These are phyloP conservation scores for Mellilla xanthometata DNA, from an alignment of 2,888 invertebrate genomes.

Conservation along the genomic window DNA sequence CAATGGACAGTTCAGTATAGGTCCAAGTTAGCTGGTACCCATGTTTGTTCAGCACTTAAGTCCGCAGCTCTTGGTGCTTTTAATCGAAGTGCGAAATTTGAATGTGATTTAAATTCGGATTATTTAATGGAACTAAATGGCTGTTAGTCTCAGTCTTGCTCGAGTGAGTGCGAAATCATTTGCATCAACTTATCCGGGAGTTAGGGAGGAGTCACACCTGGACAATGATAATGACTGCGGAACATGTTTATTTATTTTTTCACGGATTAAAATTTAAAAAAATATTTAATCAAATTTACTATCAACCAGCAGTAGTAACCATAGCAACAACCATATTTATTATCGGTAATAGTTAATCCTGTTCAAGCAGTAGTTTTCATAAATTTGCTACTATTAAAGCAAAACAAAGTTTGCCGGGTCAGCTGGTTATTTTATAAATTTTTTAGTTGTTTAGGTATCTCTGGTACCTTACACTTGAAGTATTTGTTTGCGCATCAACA, in stretches of 20 bases:
- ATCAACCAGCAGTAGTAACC: too few species aligned
- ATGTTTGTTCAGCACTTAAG: conserved; percentile 78
- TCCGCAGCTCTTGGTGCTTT: conserved; percentile 68
- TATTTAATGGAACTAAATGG: conserved; percentile 62
- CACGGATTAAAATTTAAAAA: too few species aligned
- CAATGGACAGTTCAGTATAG: conserved; percentile 49
- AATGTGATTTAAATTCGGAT: conserved; percentile 77
- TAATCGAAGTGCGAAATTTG: conserved; percentile 80
- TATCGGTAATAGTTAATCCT: too few species aligned
- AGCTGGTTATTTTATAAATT: too few species aligned
- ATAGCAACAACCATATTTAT: too few species aligned
- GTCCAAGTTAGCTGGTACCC: conserved; percentile 65
- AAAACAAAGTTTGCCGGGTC: too few species aligned
- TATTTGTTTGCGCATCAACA: conserved; percentile 32
- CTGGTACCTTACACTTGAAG: neutral
- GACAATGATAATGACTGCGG: too few species aligned
- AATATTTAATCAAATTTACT: too few species aligned
- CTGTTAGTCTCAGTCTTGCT: conserved; percentile 45
- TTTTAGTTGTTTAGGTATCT: neutral
- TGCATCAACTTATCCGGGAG: conserved; percentile 56
- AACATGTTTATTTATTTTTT: too few species aligned
- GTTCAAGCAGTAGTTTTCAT: too few species aligned
- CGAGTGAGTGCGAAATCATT: conserved; percentile 53
- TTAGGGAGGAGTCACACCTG: too few species aligned
- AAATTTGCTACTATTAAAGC: too few species aligned